Conservation (phyloP, 2,113 vertebrate genomes). For the Pedionomus torquatus region DNA sequence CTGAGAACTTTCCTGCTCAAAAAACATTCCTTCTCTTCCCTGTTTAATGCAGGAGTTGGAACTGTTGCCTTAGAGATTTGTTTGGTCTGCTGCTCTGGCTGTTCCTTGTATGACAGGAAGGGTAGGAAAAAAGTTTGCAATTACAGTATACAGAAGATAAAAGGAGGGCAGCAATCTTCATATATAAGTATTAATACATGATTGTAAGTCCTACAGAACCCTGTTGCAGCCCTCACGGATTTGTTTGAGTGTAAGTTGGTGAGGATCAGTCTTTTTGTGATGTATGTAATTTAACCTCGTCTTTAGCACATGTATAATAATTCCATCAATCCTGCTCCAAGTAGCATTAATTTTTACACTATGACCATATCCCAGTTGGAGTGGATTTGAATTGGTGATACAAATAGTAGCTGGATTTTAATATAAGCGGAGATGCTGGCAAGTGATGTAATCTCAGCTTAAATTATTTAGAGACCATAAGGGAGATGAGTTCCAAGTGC, state of each 20-base stretch:
- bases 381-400: background rate
- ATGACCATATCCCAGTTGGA: background rate
- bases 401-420: background rate
- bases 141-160: background rate
- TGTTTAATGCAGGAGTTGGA: background rate
- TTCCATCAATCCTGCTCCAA: background rate
- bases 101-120: background rate
- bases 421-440: background rate
- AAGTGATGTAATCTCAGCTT: background rate
- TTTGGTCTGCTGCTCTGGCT: background rate
- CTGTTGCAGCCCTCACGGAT: background rate
- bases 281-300: background rate
- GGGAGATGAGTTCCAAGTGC: background rate
- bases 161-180: background rate
- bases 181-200: background rate
- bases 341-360: background rate
- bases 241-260: background rate
- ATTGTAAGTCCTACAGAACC: background rate
- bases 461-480: background rate
- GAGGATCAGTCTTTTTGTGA: background rate
- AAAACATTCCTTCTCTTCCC: background rate
- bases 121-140: background rate
- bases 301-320: too few relatives aligned
- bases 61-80: background rate
- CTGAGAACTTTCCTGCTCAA: background rate